These are phyloP conservation scores for Ciconia nigra DNA, from an alignment of 2,797 vertebrate genomes.

Conservation along the genomic window DNA sequence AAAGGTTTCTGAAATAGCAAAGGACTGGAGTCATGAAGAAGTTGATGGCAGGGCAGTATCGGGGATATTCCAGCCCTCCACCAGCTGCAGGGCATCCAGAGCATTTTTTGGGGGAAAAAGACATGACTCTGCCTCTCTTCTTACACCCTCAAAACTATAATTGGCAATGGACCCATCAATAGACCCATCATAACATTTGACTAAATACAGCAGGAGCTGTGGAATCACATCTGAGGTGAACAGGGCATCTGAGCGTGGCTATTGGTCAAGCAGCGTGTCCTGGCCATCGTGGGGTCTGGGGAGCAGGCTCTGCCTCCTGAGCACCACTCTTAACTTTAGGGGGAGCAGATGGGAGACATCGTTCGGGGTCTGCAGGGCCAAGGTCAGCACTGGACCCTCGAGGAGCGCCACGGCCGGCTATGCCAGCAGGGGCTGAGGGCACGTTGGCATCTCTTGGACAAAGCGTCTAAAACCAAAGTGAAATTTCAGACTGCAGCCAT, in stretches of 20 bases:
- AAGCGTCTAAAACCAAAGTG: neutral
- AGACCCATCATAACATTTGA: neutral
- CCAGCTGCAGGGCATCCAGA: neutral
- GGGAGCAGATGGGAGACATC: neutral
- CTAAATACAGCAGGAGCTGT: neutral
- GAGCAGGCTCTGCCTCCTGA: neutral
- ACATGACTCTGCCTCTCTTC: neutral
- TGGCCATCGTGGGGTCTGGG: rapidly evolving
- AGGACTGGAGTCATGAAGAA: neutral
- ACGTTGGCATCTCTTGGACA: rapidly evolving
- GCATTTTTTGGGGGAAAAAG: neutral
- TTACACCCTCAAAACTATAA: neutral
- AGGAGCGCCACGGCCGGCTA: neutral
- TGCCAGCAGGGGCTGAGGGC: neutral
- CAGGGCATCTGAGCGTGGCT: neutral
- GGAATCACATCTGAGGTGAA: neutral
- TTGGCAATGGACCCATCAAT: neutral
- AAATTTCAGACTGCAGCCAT: neutral
- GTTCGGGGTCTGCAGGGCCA: neutral
- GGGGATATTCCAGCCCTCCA: neutral
- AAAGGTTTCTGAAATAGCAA: neutral
- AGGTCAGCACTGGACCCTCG: neutral
- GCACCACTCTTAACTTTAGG: neutral
- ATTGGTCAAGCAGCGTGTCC: neutral
- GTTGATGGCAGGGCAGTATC: neutral